Conservation (phyloP, 2,888 invertebrate genomes). For the Oscheius sp. region DNA sequence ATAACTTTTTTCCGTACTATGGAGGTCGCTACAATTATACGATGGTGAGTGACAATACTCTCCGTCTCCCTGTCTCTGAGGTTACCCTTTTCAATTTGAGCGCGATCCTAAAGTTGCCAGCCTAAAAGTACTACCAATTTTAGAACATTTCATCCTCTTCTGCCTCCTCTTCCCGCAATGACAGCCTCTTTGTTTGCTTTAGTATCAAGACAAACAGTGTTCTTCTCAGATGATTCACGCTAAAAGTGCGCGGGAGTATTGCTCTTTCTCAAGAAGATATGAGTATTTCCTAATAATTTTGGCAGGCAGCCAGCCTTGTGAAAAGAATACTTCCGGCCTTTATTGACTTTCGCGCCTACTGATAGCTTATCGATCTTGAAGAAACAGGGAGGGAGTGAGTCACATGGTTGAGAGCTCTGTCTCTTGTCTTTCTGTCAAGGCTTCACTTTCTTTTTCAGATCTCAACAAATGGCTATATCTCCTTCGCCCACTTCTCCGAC, state of each 20-base stretch:
- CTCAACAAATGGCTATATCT: conserved; percentile 49
- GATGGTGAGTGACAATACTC: conserved; percentile 43
- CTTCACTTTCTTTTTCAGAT: conserved; percentile 37
- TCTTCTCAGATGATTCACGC: not conserved
- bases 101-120: too few species aligned
- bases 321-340: not conserved
- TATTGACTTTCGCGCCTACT: not conserved
- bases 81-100: too few species aligned
- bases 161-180: not conserved
- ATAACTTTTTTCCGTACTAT: conserved; percentile 67
- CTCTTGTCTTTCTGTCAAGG: too few species aligned
- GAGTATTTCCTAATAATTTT: not conserved
- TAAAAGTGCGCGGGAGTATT: not conserved
- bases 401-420: too few species aligned
- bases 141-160: not conserved
- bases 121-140: not conserved
- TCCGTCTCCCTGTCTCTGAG: too few species aligned
- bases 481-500: conserved; percentile 48
- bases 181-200: not conserved
- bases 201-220: conserved; percentile 3
- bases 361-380: too few species aligned
- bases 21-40: conserved; percentile 70
- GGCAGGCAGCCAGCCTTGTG: not conserved
- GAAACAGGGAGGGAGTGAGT: too few species aligned
- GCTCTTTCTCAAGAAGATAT: not conserved